Evolutionary conservation across 2,113 vertebrate species (phyloP), one percentile per base, ranked within the genome.

Genomic region (Corythornis madagascariensis): DNA sequence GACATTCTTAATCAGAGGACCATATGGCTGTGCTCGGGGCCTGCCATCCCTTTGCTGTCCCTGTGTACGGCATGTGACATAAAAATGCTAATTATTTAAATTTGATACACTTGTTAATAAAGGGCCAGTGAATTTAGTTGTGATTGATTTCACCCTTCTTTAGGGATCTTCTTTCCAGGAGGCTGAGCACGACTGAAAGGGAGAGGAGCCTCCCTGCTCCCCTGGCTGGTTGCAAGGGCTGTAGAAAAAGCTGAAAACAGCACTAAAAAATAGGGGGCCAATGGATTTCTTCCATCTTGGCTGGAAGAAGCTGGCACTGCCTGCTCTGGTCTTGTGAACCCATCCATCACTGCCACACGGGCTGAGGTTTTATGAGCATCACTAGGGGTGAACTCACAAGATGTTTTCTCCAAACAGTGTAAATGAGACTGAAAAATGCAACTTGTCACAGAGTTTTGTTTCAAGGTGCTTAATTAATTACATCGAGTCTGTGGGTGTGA

Each of bases 51-150:
- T 65, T 74, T 13, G 28, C 20, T 78, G 61, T 43, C 88, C 83
- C 86, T 74, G 78, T 43, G 9, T 31, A 17, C 0, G 0, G 76
- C 72, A 17, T 24, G 72, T 25, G 88, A 65, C 71, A 75, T 35
- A 16, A 74, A 87, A 82, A 88, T 59, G 86, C 71, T 67, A 55
- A 92, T 94, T 87, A 89, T 89, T 85, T 64, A 42, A 13, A 92
- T 82, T 18, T 28, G 43, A 52, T 79, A 56, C 66, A 25, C 57
- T 76, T 67, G 86, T 71, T 90, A 47, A 75, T 78, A 71, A 61
- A 92, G 53, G 50, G 31, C 15, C 28, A 24, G 38, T 56, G 83
- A 60, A 29, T 74, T 78, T 8, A 12, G 59, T 13, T 77, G 77
- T 18, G 76, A 43, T 33, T 43, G 47, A 61, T 82, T 89, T 67